These are phyloP conservation scores for Fragum fragum DNA, from an alignment of 2,888 invertebrate species.

Conservation along the genomic window DNA sequence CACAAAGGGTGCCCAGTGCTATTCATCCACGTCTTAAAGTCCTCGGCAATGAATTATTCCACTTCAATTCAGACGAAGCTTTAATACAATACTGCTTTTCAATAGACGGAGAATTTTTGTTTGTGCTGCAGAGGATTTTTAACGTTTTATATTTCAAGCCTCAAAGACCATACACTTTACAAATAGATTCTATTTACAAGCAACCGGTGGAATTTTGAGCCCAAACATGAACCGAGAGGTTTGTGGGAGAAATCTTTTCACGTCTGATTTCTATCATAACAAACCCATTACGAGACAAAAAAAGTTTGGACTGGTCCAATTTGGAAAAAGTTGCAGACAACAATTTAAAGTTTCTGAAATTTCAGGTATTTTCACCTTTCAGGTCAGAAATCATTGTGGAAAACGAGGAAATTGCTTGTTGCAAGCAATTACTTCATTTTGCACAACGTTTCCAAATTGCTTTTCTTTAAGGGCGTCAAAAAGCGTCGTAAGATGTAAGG, in stretches of 20 bases:
- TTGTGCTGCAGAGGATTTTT: conserved; percentile 51
- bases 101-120: conserved; percentile 42
- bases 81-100: conserved; percentile 63
- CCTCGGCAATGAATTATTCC: conserved; percentile 64
- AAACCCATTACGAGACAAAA: too few relatives aligned
- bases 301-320: too few relatives aligned
- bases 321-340: too few relatives aligned
- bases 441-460: too few relatives aligned
- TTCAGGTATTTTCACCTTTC: too few relatives aligned
- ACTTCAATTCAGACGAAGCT: conserved; percentile 57
- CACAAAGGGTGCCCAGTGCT: conserved; percentile 53
- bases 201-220: conserved; percentile 26
- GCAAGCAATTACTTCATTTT: too few relatives aligned
- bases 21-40: conserved; percentile 56
- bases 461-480: too few relatives aligned
- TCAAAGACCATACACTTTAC: conserved; percentile 55
- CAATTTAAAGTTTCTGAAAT: too few relatives aligned
- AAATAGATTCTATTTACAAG: conserved; percentile 41
- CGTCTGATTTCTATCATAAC: conserved; percentile 29
- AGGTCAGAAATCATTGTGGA: too few relatives aligned
- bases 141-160: conserved; percentile 63
- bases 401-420: too few relatives aligned
- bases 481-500: too few relatives aligned
- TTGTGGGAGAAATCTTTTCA: conserved; percentile 24
- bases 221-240: conserved; percentile 22